phyloP scores from a whole-genome alignment of 2,797 vertebrate genomes.

The Coluber constrictor region DNA sequence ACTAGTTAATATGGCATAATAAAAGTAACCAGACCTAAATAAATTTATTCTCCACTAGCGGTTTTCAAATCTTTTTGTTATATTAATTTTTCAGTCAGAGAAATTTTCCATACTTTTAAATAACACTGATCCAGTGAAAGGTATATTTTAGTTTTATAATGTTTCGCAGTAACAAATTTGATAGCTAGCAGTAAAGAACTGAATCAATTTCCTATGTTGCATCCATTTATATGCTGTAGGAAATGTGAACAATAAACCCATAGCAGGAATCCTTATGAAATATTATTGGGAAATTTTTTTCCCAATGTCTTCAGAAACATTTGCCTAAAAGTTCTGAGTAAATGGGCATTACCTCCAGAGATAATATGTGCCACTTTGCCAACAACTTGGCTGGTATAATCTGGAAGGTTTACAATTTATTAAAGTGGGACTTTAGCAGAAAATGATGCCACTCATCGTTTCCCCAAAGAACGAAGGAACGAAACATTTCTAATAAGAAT shows the following conservation, averaged over 20 bases:
- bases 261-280: neutral
- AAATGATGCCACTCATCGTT: neutral
- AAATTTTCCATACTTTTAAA: neutral
- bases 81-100: neutral
- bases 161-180: neutral
- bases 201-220: neutral
- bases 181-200: neutral
- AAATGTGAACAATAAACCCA: neutral
- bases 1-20: neutral
- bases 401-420: neutral
- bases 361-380: neutral
- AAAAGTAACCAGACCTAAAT: neutral
- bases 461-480: neutral
- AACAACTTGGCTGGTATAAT: neutral
- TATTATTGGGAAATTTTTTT: neutral
- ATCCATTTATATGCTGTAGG: neutral
- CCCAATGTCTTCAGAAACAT: neutral
- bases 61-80: neutral
- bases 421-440: neutral
- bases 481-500: neutral
- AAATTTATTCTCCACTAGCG: neutral
- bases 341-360: neutral
- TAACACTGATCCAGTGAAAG: neutral
- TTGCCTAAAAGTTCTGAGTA: neutral
- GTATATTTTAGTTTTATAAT: neutral